These are phyloP conservation scores for Albula goreensis DNA, from an alignment of 2,113 vertebrate species.

Conservation along the genomic window DNA sequence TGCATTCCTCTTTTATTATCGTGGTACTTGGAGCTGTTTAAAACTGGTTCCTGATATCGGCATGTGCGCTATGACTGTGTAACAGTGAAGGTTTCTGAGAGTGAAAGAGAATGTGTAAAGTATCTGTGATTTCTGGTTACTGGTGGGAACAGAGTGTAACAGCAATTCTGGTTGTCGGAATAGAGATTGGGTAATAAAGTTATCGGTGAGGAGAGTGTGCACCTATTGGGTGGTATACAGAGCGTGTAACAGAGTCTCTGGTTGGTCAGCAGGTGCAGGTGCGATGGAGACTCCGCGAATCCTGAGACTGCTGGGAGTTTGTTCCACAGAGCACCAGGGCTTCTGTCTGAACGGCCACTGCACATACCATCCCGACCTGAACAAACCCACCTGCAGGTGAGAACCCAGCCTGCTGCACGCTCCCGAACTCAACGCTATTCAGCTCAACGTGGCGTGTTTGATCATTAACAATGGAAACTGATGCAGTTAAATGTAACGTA, in stretches of 20 bases:
- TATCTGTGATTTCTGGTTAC: not conserved
- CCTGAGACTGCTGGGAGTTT: constrained; percentile 38
- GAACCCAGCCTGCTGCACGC: constrained; percentile 19
- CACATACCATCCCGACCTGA: constrained; percentile 56
- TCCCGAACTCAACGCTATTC: not conserved
- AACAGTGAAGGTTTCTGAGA: too few relatives aligned
- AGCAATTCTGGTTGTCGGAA: not conserved
- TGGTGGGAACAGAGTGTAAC: not conserved
- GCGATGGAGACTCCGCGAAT: constrained; percentile 32
- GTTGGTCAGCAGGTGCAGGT: constrained; percentile 36
- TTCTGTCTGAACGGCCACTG: constrained; percentile 65
- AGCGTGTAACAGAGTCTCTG: not conserved
- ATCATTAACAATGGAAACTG: too few relatives aligned
- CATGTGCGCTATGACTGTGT: too few relatives aligned
- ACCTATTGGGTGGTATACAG: not conserved
- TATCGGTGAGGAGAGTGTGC: not conserved
- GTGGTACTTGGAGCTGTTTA: too few relatives aligned
- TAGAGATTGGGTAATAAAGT: too few relatives aligned
- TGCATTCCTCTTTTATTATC: too few relatives aligned
- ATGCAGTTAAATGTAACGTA: not conserved
- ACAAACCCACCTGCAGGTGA: constrained; percentile 62
- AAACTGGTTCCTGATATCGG: too few relatives aligned
- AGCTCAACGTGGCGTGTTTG: not conserved
- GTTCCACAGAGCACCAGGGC: constrained; percentile 34
- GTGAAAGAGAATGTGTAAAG: not conserved